Base-by-base conservation (phyloP, 2,113 vertebrate species). In the Corythornis vintsioides region DNA sequence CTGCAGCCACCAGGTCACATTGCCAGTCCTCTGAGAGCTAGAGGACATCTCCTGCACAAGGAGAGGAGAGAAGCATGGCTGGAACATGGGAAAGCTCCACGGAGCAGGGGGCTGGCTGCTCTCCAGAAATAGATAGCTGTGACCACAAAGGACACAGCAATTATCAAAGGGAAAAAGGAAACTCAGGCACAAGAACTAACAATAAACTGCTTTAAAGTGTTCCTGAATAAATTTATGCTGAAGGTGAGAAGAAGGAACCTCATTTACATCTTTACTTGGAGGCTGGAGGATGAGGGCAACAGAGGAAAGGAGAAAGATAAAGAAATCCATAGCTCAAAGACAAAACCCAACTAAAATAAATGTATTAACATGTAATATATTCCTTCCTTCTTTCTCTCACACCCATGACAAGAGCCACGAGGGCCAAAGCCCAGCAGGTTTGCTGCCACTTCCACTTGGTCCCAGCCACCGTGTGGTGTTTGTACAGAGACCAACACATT, bases 1-100 rank as follows among this genome's bases (percentile, higher is more conserved):
- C 86, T 82, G 88, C 94, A 90, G 66, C 56, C 91, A 76, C 74
- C 40, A 67, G 89, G 92, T 96, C 94, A 91, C 67, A 74, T 89
- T 93, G 90, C 78, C 64, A 63, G 78, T 91, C 67, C 75, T 80
- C 69, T 52, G n/a, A 82, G 64, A 3, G 0, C n/a, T 94, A 85
- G 78, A 95, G 94, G 96, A 93, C 94, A 96, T 67, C 69, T 81
- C 61, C 72, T 56, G 61, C 9, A 89, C 4, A 2, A 85, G 35
- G n/a, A 66, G 35, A 78, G 7, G n/a, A 79, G 45, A 66, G 43
- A 67, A 83, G 40, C 40, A 56, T 1, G 48, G 35, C 64, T 89
- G n/a, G 47, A 53, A 59, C 69, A 19, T 0, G 0, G 42, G 33
- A 89, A 83, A 60, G 22, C 25, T 48, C n/a, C 20, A 9, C 13